Percentiles rank a stretch among this genome's conserved stretches.
Evolutionary conservation across 2,888 invertebrate genomes (phyloP).

Genomic region (Plemyria rubiginata): DNA sequence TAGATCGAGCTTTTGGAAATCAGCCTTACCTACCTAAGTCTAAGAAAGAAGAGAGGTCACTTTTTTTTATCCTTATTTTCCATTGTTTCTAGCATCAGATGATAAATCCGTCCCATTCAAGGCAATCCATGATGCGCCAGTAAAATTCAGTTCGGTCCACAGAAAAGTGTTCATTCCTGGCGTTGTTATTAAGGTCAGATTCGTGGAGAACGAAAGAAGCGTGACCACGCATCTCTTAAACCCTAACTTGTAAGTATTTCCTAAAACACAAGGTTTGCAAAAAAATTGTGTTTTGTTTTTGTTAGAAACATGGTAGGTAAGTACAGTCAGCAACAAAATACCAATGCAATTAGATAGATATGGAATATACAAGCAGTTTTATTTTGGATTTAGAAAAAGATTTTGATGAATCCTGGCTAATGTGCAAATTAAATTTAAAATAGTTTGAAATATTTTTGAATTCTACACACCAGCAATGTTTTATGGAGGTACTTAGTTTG

Average conservation of each 20-base stretch:
- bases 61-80: neutral
- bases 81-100: constrained; percentile 53
- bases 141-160: constrained; percentile 90
- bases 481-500: too few relatives aligned
- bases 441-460: too few relatives aligned
- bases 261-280: neutral
- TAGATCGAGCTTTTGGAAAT: too few relatives aligned
- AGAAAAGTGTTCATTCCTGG: constrained; percentile 93
- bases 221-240: constrained; percentile 94
- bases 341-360: too few relatives aligned
- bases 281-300: neutral
- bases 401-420: too few relatives aligned
- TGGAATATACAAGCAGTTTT: too few relatives aligned
- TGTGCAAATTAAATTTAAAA: too few relatives aligned
- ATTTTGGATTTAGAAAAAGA: too few relatives aligned
- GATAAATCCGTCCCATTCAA: constrained; percentile 85
- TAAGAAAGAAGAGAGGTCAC: too few relatives aligned
- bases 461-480: too few relatives aligned
- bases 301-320: neutral
- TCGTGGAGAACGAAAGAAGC: constrained; percentile 91
- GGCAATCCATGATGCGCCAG: constrained; percentile 87
- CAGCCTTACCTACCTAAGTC: too few relatives aligned
- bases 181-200: constrained; percentile 89
- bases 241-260: constrained; percentile 91
- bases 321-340: neutral